Evolutionary conservation across 30 jellyfish, hydroid and myxozoan genomes (phyloP).

Genomic region (Catostylus mosaicus): DNA sequence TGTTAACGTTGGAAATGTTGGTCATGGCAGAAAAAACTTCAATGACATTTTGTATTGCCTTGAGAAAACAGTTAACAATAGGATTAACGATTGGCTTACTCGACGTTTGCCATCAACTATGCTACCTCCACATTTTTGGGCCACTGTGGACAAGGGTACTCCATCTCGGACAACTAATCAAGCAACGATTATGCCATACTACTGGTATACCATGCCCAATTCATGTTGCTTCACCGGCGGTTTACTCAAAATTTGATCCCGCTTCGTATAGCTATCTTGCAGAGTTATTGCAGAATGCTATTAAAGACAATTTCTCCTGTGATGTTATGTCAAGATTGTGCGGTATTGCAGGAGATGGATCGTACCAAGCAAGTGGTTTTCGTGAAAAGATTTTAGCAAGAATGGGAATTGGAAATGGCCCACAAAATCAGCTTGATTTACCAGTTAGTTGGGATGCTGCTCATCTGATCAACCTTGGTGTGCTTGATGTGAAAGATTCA

Average conservation of each 20-base stretch:
- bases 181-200: too few species aligned
- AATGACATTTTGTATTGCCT: too few species aligned
- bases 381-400: not conserved
- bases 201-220: slow-evolving; percentile 39
- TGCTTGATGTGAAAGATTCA: slow-evolving; percentile 28
- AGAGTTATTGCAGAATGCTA: slow-evolving; percentile 14
- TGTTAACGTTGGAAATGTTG: slow-evolving; percentile 72
- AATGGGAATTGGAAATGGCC: not conserved
- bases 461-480: slow-evolving; percentile 22
- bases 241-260: slow-evolving; percentile 21
- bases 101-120: slow-evolving; percentile 54
- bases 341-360: slow-evolving; percentile 56
- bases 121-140: slow-evolving; percentile 57
- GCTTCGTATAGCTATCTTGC: slow-evolving; percentile 61
- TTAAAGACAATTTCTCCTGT: slow-evolving; percentile 49
- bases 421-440: not conserved
- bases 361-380: slow-evolving; percentile 28
- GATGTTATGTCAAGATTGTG: slow-evolving; percentile 48
- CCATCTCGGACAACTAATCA: too few species aligned
- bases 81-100: slow-evolving; percentile 15
- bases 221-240: slow-evolving; percentile 53
- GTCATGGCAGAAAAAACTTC: slow-evolving; percentile 63
- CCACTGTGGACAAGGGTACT: too few species aligned
- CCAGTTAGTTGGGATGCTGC: slow-evolving; percentile 41
- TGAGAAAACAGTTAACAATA: slow-evolving; percentile 18